Base-by-base conservation (phyloP, 1,140 invertebrate genomes). In the Vollenhovia emeryi region DNA sequence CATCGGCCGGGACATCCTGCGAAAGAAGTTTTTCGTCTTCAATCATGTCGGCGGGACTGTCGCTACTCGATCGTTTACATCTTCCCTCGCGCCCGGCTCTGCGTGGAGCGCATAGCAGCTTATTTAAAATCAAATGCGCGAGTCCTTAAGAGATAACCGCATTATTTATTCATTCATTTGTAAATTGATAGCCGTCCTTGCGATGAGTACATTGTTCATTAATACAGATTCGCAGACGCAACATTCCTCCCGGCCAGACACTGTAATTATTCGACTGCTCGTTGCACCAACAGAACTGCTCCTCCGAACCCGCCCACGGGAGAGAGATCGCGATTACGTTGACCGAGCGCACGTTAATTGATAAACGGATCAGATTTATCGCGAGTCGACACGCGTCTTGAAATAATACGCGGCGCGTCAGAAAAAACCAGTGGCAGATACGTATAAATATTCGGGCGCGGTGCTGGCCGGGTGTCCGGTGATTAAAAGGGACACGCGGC, bases 11-110 rank as follows among this genome's bases (percentile, higher is more conserved):
- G 18, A 83, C 40, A 40, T 71, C 33, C 21, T 50, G 66, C 69
- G 57, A 84, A 88, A 88, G 52, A 80, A 79, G 85, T 69, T 74
- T 88, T 73, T 82, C 36, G 36, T 71, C 64, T 69, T 71, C n/a
- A 55, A 82, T 71, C 78, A 43, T 15, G 36, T 82, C 64, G 78
- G 18, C 13, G 8, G 8, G 45, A 84, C 55, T 87, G 87, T 88
- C 82, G 80, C 71, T 50, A 78, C n/a, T 36, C 33, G 15, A 52
- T 71, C 40, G 24, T 55, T 45, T 60, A 75, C 68, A 27, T 52
- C 36, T 85, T 60, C 40, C 68, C 86, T 55, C 33, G 86, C 43
- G 24, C 52, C 64, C 33, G 33, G 3, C 33, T n/a, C n/a, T 59
- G 43, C 33, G 55, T 15, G n/a, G 15, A 48, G 45, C 36, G 18